Evolutionary conservation across 2,113 vertebrate genomes (phyloP).

Genomic region (Leptocoma aspasia): DNA sequence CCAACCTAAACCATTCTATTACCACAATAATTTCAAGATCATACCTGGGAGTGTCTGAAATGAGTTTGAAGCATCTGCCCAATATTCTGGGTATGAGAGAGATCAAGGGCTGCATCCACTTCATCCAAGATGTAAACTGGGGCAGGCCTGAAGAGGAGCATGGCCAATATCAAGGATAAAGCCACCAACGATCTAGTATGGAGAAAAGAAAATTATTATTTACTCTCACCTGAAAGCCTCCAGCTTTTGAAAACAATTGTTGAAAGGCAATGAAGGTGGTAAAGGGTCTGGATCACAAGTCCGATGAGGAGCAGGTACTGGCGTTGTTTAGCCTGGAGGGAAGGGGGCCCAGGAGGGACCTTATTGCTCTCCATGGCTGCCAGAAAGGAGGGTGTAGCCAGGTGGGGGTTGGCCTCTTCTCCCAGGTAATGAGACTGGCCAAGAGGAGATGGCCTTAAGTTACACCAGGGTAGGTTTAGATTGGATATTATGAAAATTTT

Average conservation of each 20-base stretch:
- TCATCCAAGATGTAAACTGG: conserved; percentile 97
- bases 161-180: conserved; percentile 92
- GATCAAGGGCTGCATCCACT: conserved; percentile 95
- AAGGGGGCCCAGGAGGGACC: background rate
- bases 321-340: background rate
- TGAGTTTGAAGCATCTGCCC: conserved; percentile 93
- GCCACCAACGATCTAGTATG: conserved; percentile 88
- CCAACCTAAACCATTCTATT: background rate
- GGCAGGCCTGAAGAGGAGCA: conserved; percentile 97
- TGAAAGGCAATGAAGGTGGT: background rate
- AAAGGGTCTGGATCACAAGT: background rate
- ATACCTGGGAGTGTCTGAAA: conserved; percentile 91
- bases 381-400: background rate
- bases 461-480: background rate
- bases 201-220: background rate
- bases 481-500: background rate
- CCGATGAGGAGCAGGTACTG: no score
- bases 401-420: background rate
- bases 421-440: background rate
- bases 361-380: no score
- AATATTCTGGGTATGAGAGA: conserved; percentile 97
- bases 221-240: background rate
- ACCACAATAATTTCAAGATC: background rate
- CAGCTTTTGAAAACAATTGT: background rate
- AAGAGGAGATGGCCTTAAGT: background rate